These are phyloP conservation scores for Paedocypris sp. DNA, from an alignment of 2,113 vertebrate species.

Conservation along the genomic window DNA sequence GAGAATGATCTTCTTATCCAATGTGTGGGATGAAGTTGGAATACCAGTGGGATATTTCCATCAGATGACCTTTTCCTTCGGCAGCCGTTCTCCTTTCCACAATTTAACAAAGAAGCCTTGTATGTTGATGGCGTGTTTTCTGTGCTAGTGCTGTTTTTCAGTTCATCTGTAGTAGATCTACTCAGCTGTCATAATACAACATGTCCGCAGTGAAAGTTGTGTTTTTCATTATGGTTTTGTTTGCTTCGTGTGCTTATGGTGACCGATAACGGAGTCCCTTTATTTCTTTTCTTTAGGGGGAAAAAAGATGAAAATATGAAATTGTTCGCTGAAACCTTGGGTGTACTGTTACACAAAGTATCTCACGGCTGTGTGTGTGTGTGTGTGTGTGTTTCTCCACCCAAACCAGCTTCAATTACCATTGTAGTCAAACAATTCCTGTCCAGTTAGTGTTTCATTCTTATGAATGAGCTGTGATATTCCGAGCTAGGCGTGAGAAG, in stretches of 20 bases:
- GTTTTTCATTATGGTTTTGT: no score
- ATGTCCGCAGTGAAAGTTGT: no score
- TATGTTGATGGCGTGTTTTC: slow-evolving; percentile 41
- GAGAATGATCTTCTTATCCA: slow-evolving; percentile 32
- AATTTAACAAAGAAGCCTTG: slow-evolving; percentile 36
- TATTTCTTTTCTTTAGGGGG: no score
- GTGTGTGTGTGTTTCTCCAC: no score
- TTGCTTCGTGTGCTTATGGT: no score
- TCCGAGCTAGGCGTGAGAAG: background rate
- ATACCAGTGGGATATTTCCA: slow-evolving; percentile 52
- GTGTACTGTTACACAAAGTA: no score
- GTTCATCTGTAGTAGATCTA: no score
- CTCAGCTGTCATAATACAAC: no score
- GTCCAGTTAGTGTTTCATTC: background rate
- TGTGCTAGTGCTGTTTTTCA: background rate
- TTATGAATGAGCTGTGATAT: slow-evolving; percentile 5
- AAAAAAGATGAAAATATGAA: no score
- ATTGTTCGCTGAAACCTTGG: no score
- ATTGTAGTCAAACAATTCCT: background rate
- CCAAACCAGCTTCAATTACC: slow-evolving; percentile 38
- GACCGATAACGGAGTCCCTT: no score
- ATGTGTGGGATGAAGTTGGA: slow-evolving; percentile 38
- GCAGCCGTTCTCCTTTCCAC: slow-evolving; percentile 32
- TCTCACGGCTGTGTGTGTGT: no score
- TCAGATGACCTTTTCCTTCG: slow-evolving; percentile 48